Evolutionary conservation across 2,888 invertebrate species (phyloP).

Genomic region (Dynastes grantii): DNA sequence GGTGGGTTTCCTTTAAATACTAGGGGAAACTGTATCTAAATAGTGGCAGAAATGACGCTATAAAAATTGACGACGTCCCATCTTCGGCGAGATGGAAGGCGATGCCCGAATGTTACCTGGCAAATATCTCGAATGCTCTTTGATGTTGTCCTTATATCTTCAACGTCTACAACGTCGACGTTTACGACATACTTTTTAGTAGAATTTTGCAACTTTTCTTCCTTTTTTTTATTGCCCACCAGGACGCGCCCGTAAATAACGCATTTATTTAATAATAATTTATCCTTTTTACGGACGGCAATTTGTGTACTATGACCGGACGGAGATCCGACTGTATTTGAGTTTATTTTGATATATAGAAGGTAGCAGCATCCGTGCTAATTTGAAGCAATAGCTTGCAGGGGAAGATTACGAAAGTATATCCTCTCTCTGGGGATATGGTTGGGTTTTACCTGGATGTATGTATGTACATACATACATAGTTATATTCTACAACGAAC

Average conservation of each 20-base stretch:
- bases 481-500: background rate
- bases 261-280: constrained; percentile 44
- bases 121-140: constrained; percentile 46
- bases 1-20: constrained; percentile 48
- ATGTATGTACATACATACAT: background rate
- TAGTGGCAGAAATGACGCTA: constrained; percentile 59
- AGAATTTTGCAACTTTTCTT: constrained; percentile 41
- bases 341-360: constrained; percentile 33
- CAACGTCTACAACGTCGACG: constrained; percentile 40
- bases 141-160: constrained; percentile 46
- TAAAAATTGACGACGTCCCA: constrained; percentile 60
- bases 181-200: constrained; percentile 46
- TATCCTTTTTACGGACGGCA: constrained; percentile 27
- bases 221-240: constrained; percentile 36
- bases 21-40: constrained; percentile 59
- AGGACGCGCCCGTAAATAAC: constrained; percentile 36
- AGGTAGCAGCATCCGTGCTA: constrained; percentile 6
- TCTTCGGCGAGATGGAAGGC: constrained; percentile 56
- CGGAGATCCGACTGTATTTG: constrained; percentile 4
- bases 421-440: background rate
- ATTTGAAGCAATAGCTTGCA: background rate
- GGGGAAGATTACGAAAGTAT: background rate
- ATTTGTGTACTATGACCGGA: constrained; percentile 26
- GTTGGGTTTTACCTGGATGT: background rate
- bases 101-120: constrained; percentile 52